Evolutionary conservation across 2,797 vertebrate species (phyloP).

Genomic region (Peromyscus attwateri): DNA sequence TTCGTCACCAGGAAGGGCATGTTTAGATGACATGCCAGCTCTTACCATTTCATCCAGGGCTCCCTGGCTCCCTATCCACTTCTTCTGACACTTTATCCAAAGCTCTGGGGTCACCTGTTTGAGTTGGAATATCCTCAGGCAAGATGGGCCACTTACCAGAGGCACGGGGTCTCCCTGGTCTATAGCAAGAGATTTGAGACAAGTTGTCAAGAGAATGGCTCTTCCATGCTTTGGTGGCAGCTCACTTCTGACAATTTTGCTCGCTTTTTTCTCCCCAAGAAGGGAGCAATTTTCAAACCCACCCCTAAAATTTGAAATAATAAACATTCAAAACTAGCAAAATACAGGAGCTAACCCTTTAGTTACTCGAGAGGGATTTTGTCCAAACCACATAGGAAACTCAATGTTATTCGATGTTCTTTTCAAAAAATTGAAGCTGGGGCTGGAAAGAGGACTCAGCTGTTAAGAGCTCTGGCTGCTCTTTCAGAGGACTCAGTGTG

Average conservation of each 20-base stretch:
- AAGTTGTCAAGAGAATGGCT: not conserved
- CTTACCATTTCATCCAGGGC: accelerated
- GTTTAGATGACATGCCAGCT: constrained; percentile 51
- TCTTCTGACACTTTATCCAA: not conserved
- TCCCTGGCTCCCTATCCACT: not conserved
- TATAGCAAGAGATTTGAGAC: not conserved
- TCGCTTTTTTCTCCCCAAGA: not conserved
- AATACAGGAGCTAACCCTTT: not conserved
- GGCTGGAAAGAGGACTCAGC: not conserved
- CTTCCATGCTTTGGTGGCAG: not conserved
- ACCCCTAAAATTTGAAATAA: not conserved
- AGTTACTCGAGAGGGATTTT: not conserved
- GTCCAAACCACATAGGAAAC: not conserved
- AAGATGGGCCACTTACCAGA: not conserved
- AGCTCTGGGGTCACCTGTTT: not conserved
- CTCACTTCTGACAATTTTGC: not conserved
- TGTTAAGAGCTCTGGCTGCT: not conserved
- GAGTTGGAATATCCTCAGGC: accelerated
- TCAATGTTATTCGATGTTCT: not conserved
- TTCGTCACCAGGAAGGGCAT: constrained; percentile 65
- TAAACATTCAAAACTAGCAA: not conserved
- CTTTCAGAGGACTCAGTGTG: not conserved
- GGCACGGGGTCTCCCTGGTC: not conserved
- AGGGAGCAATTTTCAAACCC: not conserved
- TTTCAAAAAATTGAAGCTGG: not conserved